Evolutionary conservation across 2,113 vertebrate species (phyloP).

Genomic region (Orcinus orca): DNA sequence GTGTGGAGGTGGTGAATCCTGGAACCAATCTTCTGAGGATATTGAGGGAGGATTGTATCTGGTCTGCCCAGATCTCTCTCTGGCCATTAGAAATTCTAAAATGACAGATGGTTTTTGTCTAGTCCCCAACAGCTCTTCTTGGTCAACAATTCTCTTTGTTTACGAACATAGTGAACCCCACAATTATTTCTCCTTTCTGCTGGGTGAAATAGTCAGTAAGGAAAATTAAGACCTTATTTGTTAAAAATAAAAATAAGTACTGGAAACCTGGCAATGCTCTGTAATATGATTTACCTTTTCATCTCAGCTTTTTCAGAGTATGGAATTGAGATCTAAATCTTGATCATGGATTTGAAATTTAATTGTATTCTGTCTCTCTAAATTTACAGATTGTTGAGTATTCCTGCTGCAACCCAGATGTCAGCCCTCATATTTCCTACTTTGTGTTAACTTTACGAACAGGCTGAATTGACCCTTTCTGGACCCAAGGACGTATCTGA

Average conservation of each 20-base stretch:
- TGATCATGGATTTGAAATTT: neutral
- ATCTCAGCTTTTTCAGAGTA: neutral
- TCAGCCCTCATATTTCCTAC: neutral
- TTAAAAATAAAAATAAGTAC: neutral
- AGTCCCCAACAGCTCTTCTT: neutral
- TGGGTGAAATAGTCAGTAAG: neutral
- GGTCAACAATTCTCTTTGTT: neutral
- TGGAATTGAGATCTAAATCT: neutral
- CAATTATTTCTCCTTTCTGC: neutral
- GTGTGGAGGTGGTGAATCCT: no score
- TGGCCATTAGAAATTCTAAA: neutral
- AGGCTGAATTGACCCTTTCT: neutral
- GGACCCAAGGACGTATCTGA: neutral
- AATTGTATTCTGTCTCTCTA: neutral
- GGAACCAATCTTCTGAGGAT: no score
- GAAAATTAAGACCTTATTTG: neutral
- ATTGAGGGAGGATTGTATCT: no score
- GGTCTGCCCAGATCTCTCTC: neutral
- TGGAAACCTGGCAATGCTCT: neutral
- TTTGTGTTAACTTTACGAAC: neutral
- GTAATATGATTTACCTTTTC: neutral
- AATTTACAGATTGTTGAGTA: neutral
- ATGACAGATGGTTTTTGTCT: neutral
- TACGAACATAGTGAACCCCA: neutral
- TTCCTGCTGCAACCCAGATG: neutral